phyloP scores from a whole-genome alignment of 2,797 vertebrate genomes.

The Heteromormyrus szaboi region DNA sequence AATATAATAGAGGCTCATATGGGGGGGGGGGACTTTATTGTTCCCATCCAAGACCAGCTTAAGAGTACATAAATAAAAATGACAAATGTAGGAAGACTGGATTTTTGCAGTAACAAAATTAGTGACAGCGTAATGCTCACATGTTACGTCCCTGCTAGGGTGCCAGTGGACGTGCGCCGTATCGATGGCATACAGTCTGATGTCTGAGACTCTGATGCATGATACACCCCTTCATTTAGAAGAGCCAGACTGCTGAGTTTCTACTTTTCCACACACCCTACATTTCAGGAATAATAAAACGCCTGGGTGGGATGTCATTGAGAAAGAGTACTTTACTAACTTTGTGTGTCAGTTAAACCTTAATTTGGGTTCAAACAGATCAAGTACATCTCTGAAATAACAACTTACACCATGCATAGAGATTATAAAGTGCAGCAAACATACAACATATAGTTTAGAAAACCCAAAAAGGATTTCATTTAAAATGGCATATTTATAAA shows the following conservation, averaged over 20 bases:
- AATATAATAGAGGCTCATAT: background rate
- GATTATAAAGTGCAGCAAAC: constrained; percentile 73
- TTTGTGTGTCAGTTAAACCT: constrained; percentile 68
- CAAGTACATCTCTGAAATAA: constrained; percentile 73
- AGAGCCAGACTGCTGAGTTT: constrained; percentile 71
- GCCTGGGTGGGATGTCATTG: constrained; percentile 66
- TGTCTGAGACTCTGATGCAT: constrained; percentile 30
- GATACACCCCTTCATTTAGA: constrained; percentile 70
- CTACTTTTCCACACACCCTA: constrained; percentile 75
- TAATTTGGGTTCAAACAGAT: constrained; percentile 60
- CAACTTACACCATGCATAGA: constrained; percentile 62
- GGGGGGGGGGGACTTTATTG: background rate
- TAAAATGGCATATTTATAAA: constrained; percentile 54
- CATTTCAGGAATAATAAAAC: constrained; percentile 74
- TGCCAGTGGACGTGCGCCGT: background rate
- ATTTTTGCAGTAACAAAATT: background rate
- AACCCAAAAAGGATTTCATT: constrained; percentile 62
- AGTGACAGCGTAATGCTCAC: background rate
- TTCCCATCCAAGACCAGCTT: background rate
- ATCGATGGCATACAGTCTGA: constrained; percentile 22
- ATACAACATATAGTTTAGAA: constrained; percentile 73
- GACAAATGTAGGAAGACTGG: background rate
- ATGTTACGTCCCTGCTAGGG: background rate
- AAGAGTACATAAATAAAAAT: background rate
- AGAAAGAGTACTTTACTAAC: constrained; percentile 46